These are phyloP conservation scores for Polypterus senegalus DNA, from an alignment of 2,113 vertebrate genomes.

Conservation along the genomic window DNA sequence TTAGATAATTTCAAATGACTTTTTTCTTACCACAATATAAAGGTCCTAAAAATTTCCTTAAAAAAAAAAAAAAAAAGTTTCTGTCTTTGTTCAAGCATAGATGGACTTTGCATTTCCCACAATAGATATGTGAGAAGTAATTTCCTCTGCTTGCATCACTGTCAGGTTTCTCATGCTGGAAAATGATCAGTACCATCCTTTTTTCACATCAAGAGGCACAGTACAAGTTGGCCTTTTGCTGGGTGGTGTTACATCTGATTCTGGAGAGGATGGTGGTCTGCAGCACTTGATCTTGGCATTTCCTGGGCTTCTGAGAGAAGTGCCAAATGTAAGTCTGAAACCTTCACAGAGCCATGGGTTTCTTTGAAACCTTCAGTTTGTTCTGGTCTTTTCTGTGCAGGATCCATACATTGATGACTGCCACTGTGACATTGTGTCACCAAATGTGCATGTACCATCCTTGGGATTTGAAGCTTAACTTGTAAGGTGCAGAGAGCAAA, in stretches of 20 bases:
- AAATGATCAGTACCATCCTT: no score
- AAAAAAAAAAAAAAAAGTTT: no score
- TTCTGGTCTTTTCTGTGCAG: conserved; percentile 12
- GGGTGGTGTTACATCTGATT: conserved; percentile 3
- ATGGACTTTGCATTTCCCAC: no score
- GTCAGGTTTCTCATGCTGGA: no score
- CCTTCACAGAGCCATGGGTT: conserved; percentile 15
- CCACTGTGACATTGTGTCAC: conserved; percentile 16
- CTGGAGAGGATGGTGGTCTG: conserved; percentile 14
- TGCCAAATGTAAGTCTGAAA: conserved; percentile 14
- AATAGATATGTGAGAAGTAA: no score
- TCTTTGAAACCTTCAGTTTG: background rate
- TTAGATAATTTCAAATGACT: no score
- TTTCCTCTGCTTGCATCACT: no score
- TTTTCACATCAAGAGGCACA: no score
- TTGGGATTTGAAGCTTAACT: conserved; percentile 7
- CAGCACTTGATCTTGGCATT: conserved; percentile 11
- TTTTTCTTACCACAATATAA: no score
- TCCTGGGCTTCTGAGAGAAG: conserved; percentile 14
- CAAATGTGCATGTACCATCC: conserved; percentile 17
- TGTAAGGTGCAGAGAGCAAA: conserved; percentile 8
- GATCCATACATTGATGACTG: conserved; percentile 18
- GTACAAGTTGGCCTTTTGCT: background rate
- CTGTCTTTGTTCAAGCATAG: no score
- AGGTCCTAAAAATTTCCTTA: no score